Conservation (phyloP, 1,140 invertebrate species). For the Macrosteles quadrilineatus region DNA sequence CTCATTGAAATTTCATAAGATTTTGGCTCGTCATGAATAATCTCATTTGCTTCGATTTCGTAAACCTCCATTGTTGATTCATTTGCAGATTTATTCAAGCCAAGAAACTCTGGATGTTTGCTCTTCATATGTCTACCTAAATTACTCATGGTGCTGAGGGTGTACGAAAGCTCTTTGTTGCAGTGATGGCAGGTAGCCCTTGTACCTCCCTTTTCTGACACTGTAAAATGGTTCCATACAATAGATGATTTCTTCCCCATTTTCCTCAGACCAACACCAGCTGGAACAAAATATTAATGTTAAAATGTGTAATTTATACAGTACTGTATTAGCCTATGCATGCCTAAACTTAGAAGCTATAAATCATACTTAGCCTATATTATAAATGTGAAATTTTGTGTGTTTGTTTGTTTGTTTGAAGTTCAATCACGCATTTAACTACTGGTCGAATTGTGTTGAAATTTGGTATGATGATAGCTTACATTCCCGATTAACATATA, state of each 20-base stretch:
- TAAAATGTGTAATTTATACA: no score
- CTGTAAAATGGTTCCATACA: neutral
- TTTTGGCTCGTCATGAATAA: neutral
- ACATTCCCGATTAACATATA: no score
- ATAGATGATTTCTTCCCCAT: neutral
- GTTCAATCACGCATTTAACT: no score
- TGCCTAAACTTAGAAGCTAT: no score
- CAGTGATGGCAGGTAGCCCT: neutral
- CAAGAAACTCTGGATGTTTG: neutral
- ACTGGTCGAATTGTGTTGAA: no score
- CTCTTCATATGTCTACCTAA: neutral
- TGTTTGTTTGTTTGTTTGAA: no score
- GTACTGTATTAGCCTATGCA: no score
- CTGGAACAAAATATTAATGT: no score
- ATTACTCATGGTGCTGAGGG: neutral
- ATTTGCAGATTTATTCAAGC: neutral
- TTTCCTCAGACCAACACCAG: no score
- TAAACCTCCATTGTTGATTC: neutral
- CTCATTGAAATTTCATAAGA: neutral
- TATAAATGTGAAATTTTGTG: no score
- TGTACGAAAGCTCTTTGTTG: neutral
- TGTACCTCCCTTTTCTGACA: neutral
- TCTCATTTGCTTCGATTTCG: neutral
- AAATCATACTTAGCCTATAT: no score
- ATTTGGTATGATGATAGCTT: no score